Evolutionary conservation across 2,888 invertebrate genomes (phyloP), one percentile per base, ranked within the genome.

Genomic region (Salpingus planirostris): DNA sequence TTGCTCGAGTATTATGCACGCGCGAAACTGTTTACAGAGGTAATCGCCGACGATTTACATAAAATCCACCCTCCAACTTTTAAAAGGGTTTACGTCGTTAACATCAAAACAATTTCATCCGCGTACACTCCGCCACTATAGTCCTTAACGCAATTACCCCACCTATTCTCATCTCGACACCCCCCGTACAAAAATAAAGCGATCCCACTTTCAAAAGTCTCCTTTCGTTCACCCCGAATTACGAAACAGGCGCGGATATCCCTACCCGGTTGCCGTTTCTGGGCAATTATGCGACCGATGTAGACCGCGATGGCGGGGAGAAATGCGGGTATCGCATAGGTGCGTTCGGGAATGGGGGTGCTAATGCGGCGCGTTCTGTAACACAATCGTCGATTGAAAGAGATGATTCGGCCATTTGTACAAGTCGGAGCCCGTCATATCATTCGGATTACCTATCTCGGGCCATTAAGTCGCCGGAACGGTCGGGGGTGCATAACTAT

Each of bases 1-100:
- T 52, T 52, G 51, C 47, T 52, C 41, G 33, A 44, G 45, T 43
- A 49, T 49, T 50, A 49, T 47, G 47, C 47, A 50, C 49, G 48
- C 46, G 49, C 44, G 44, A 50, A 49, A 46, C 46, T 49, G 50
- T 51, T 51, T 50, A 49, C 49, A 43, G 40, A 50, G 47, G 47
- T 46, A 52, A 51, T 49, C 50, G 46, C 38, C 36, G 36, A 30
- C 47, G 47, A 46, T 49, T 49, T 49, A 42, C 49, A 47, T 49
- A 43, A 44, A 49, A 49, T 44, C 40, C 43, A 43, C 42, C 36
- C 39, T 31, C 24, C 31, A 39, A 39, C 31, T 35, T 39, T 39
- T 39, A 39, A 39, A 39, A 35, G 39, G 39, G 39, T 39, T 39
- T 39, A 13, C 27, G 32, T 33, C 32, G 27, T 39, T 39, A 39